Evolutionary conservation across 1,140 invertebrate species (phyloP).

Genomic region (Diorhabda carinulata): DNA sequence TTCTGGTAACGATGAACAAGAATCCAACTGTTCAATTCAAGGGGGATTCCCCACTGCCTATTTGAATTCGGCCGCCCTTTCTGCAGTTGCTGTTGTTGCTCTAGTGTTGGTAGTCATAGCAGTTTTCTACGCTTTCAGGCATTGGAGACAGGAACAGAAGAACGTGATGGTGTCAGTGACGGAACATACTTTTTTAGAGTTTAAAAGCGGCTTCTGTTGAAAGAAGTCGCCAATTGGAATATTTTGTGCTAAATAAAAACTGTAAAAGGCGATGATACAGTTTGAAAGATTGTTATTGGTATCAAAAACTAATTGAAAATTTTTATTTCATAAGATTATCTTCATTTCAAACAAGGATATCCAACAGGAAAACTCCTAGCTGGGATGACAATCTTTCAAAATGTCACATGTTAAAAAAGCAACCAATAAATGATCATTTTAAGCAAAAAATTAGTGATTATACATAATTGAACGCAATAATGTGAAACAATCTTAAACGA

Average conservation of each 20-base stretch:
- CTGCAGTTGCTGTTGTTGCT: constrained; percentile 29
- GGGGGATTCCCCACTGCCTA: constrained; percentile 65
- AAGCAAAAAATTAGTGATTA: not conserved
- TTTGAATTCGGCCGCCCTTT: constrained; percentile 35
- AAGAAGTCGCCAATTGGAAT: not conserved
- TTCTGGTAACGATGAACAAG: constrained; percentile 69
- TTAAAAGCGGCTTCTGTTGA: constrained; percentile 47
- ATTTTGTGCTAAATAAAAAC: not conserved
- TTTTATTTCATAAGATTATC: not conserved
- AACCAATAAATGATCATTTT: not conserved
- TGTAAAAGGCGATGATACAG: not conserved
- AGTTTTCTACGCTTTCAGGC: constrained; percentile 39
- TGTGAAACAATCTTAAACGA: constrained; percentile 10
- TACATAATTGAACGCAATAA: constrained; percentile 11
- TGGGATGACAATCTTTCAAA: not conserved
- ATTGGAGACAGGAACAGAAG: constrained; percentile 41
- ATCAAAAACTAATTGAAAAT: not conserved
- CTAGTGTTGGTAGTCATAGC: constrained; percentile 35
- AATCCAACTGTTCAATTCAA: constrained; percentile 66
- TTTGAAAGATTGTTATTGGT: not conserved
- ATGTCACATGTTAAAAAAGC: not conserved
- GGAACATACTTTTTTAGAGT: constrained; percentile 48
- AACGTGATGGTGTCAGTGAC: constrained; percentile 46
- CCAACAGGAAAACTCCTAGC: not conserved
- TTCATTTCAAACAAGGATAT: not conserved